phyloP scores from a whole-genome alignment of 2,888 invertebrate species.

The Drosophila monieri region DNA sequence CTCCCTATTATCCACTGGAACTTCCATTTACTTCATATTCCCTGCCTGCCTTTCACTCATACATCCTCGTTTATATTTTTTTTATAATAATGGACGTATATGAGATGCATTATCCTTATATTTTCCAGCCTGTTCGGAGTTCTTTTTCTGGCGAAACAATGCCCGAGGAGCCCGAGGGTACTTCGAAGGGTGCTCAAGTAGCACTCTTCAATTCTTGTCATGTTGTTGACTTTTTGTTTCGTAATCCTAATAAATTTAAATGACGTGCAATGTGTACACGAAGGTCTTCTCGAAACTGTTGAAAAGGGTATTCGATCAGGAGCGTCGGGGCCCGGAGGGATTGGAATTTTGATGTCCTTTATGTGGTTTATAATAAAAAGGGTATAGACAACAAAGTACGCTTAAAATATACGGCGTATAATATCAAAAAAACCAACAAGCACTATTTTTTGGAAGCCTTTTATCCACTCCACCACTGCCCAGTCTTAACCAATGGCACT shows the following conservation, averaged over 20 bases:
- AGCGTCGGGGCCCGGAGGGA: slow-evolving; percentile 11
- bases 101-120: slow-evolving; percentile 70
- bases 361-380: not conserved
- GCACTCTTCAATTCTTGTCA: slow-evolving; percentile 52
- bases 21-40: slow-evolving; percentile 13
- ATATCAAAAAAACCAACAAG: not conserved
- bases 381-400: not conserved
- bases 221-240: slow-evolving; percentile 78
- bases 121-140: slow-evolving; percentile 33
- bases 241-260: slow-evolving; percentile 84
- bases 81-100: slow-evolving; percentile 59
- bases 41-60: slow-evolving; percentile 39
- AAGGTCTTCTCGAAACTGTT: slow-evolving; percentile 25
- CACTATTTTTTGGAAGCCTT: not conserved
- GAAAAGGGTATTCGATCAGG: slow-evolving; percentile 44
- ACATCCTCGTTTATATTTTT: slow-evolving; percentile 10
- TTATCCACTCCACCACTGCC: not conserved
- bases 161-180: slow-evolving; percentile 21
- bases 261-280: slow-evolving; percentile 50
- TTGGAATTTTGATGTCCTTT: not conserved
- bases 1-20: slow-evolving; percentile 18
- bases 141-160: slow-evolving; percentile 43
- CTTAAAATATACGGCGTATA: too few relatives aligned
- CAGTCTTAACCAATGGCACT: slow-evolving; percentile 1
- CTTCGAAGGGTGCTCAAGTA: slow-evolving; percentile 47